phyloP scores from a whole-genome alignment of 2,888 invertebrate genomes.

The Drosophila picticornis region DNA sequence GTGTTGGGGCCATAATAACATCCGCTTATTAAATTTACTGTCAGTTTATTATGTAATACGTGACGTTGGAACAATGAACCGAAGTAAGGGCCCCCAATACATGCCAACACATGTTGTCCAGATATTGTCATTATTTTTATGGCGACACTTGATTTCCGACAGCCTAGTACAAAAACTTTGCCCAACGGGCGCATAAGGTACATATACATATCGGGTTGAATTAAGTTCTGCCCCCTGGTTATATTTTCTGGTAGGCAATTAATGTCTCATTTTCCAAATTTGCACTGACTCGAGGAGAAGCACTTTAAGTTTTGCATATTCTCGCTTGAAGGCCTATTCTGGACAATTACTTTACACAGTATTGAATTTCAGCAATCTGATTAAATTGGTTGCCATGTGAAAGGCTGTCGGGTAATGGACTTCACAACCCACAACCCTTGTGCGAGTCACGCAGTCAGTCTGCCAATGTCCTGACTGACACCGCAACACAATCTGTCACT shows the following conservation, averaged over 20 bases:
- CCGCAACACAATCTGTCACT: constrained; percentile 56
- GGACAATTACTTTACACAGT: constrained; percentile 34
- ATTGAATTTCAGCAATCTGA: constrained; percentile 70
- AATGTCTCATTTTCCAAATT: constrained; percentile 52
- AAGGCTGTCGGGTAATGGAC: constrained; percentile 10
- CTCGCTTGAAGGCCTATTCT: background rate
- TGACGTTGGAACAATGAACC: constrained; percentile 67
- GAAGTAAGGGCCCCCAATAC: constrained; percentile 24
- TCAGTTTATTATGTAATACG: constrained; percentile 78
- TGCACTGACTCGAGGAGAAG: constrained; percentile 1
- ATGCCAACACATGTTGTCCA: constrained; percentile 48
- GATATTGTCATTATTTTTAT: constrained; percentile 62
- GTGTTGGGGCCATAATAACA: constrained; percentile 27
- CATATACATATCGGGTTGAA: background rate
- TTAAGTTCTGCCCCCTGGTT: background rate
- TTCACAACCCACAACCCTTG: constrained; percentile 11
- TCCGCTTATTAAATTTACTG: constrained; percentile 74
- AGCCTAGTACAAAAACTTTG: constrained; percentile 15
- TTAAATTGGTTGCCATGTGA: constrained; percentile 68
- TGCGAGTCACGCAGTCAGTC: constrained; percentile 17
- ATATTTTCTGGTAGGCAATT: constrained; percentile 41
- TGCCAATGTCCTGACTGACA: constrained; percentile 23
- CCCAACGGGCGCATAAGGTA: constrained; percentile 22
- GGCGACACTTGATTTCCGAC: constrained; percentile 54
- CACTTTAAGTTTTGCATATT: constrained; percentile 15